Evolutionary conservation across 2,888 invertebrate species (phyloP), one percentile per base, ranked within the genome.

Genomic region (Agriopis aurantiaria): DNA sequence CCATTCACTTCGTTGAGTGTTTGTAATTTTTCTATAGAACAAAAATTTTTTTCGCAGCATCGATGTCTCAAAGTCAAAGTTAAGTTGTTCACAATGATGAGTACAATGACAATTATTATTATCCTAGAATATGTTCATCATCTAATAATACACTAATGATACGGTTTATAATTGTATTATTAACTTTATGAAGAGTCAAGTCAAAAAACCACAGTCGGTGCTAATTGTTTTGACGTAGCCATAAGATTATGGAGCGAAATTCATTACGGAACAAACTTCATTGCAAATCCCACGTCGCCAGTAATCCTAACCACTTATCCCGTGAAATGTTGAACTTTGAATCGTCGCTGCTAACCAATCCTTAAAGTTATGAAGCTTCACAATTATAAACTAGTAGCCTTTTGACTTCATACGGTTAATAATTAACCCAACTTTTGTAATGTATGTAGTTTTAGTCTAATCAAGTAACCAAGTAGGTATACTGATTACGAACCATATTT

Each of bases 331-430:
- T 77, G 56, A 76, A 73, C 71, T 64, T 72, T 68, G 67, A 72
- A 74, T 73, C 65, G 74, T 74, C 75, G 73, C 72, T 73, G 73
- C 71, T 70, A 71, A 41, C 62, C 52, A 79, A 68, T 61, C 74
- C 72, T 73, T 77, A 79, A 76, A 78, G 65, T 74, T 64, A 67
- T 74, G 67, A 73, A 72, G 69, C 66, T 63, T 46, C 57, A 59
- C 69, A 51, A 59, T 65, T 68, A 65, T 48, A 46, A 69, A 71
- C 40, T 56, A 49, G 41, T 33, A 8, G 58, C 58, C 10, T 14
- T 46, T 58, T 58, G 58, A 33, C 0, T 33, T 12, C 45, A 33
- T 33, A 33, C 17, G 46, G 8, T 23, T 58, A n/a, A 4, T 43
- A 43, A 56, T 56, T 56, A 41, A 56, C 9, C 9, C 14, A n/a